Conservation (phyloP, 2,888 invertebrate genomes). For the Leptarthrus brevirostris region DNA sequence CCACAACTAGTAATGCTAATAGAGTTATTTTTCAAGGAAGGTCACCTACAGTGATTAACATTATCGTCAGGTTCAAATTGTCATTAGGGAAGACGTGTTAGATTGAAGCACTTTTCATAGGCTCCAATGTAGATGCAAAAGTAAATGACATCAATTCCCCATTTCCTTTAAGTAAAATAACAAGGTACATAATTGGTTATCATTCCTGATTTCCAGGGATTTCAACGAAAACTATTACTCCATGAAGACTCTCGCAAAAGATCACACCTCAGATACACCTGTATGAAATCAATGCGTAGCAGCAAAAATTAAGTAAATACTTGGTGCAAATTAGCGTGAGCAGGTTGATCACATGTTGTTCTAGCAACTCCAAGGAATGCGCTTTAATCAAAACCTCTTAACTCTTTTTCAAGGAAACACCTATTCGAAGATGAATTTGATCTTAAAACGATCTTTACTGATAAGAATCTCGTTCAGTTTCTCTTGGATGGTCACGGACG, state of each 20-base stretch:
- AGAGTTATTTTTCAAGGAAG: no score
- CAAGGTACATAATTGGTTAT: slow-evolving; percentile 23
- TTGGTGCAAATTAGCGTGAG: slow-evolving; percentile 26
- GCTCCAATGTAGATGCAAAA: slow-evolving; percentile 5
- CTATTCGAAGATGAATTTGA: slow-evolving; percentile 46
- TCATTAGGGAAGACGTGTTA: no score
- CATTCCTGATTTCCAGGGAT: neutral
- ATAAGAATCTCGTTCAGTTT: slow-evolving; percentile 49
- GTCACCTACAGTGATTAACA: no score
- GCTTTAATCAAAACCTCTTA: slow-evolving; percentile 40
- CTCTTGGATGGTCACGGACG: slow-evolving; percentile 38
- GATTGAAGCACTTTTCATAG: no score
- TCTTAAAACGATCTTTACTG: slow-evolving; percentile 49
- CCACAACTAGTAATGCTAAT: no score
- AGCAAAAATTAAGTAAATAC: slow-evolving; percentile 38
- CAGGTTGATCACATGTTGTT: slow-evolving; percentile 19
- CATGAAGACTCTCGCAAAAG: slow-evolving; percentile 5
- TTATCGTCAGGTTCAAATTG: no score
- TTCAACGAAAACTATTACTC: neutral
- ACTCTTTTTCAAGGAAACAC: slow-evolving; percentile 40
- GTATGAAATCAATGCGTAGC: neutral
- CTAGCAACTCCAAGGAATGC: slow-evolving; percentile 33
- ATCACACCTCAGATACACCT: neutral
- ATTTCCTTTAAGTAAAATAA: slow-evolving; percentile 13
- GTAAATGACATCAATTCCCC: slow-evolving; percentile 18